phyloP scores from a whole-genome alignment of 2,888 invertebrate species.

The Sinohyriopsis cumingii region DNA sequence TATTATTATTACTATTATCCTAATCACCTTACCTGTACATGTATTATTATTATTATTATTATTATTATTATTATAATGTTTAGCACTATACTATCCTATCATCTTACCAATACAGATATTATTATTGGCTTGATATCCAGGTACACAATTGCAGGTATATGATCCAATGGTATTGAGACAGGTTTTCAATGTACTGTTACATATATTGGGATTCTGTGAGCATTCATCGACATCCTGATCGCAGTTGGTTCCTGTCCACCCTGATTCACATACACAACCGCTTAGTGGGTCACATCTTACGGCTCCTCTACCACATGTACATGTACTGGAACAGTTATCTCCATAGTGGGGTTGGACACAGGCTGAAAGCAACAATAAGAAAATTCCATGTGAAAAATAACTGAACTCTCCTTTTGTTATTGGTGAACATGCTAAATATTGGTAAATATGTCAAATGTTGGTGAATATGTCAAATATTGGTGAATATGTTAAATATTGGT shows the following conservation, averaged over 20 bases:
- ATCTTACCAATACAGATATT: too few species aligned
- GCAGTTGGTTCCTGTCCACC: slow-evolving; percentile 22
- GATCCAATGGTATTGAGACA: slow-evolving; percentile 16
- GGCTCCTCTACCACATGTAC: slow-evolving; percentile 15
- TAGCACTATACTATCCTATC: too few species aligned
- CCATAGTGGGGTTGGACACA: slow-evolving; percentile 17
- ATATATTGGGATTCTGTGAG: slow-evolving; percentile 7
- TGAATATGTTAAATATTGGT: too few species aligned
- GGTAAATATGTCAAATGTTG: too few species aligned
- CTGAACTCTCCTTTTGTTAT: too few species aligned
- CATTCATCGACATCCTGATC: slow-evolving; percentile 26
- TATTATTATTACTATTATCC: too few species aligned
- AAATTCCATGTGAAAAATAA: too few species aligned
- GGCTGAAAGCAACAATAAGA: slow-evolving; percentile 7
- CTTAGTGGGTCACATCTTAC: slow-evolving; percentile 10
- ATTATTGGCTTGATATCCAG: slow-evolving; percentile 4
- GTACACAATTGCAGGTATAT: slow-evolving; percentile 20
- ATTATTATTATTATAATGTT: too few species aligned
- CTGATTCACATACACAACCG: slow-evolving; percentile 12
- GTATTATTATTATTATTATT: too few species aligned
- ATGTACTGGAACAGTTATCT: slow-evolving; percentile 16
- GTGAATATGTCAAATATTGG: too few species aligned
- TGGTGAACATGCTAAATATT: too few species aligned
- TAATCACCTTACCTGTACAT: too few species aligned
- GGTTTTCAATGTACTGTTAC: neutral